Base-by-base conservation (phyloP, 2,113 vertebrate species). In the Semicossyphus pulcher region DNA sequence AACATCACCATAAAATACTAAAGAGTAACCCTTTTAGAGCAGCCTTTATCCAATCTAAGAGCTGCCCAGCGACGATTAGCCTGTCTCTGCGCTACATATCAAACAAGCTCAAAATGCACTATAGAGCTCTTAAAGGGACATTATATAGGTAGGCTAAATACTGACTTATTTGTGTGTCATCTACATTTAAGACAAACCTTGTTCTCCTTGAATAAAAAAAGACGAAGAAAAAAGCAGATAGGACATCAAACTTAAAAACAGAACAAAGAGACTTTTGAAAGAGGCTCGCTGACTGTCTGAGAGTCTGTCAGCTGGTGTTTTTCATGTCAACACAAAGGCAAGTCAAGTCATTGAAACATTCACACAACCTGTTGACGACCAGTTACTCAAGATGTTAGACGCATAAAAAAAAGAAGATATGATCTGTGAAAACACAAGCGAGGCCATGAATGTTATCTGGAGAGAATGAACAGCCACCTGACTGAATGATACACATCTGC, bases 301-400 rank as follows among this genome's bases (percentile, higher is more conserved):
- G 48, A 14, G 14, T 62, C 63, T 39, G 67, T 63, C 51, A 26
- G 57, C 16, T 28, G n/a, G 15, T 68, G 70, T 72, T 66, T 83
- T 53, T 61, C 28, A 60, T 7, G 53, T 49, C 34, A 60, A 77
- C 83, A 65, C 42, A 39, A 64, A 76, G 31, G 32, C 59, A 28
- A 52, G 29, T 37, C 29, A 3, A 1, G 42, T n/a, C n/a, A n/a
- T n/a, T 37, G 2, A 8, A 37, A 23, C 15, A 72, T 72, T 64
- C 47, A 61, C 78, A 53, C 54, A 31, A 72, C 75, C 72, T 72
- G 87, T 63, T 73, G 85, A 72, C 53, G 58, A 70, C 54, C 66
- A 36, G 58, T 20, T 80, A 23, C 49, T 49, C 36, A 9, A 68
- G 78, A 68, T 71, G 60, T 42, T 51, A n/a, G 75, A 75, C 80